phyloP scores from a whole-genome alignment of 2,888 invertebrate genomes.

The Acholoe squamosa region DNA sequence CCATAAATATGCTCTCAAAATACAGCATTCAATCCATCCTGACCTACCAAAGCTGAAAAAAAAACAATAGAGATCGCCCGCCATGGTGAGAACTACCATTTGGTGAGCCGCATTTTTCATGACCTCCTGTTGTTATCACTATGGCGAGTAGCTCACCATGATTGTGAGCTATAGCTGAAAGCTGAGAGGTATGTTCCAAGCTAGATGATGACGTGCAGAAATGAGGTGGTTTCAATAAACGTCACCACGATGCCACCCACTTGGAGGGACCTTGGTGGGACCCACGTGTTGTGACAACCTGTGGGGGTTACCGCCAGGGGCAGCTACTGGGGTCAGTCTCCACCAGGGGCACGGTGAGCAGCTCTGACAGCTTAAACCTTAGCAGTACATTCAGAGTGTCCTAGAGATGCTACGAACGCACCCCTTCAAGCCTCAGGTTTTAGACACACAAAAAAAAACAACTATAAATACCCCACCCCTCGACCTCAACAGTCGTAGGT shows the following conservation, averaged over 20 bases:
- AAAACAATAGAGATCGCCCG: neutral
- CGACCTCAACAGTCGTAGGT: too few species aligned
- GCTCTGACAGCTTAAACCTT: too few species aligned
- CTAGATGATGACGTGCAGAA: slow-evolving; percentile 46
- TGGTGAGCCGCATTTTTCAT: neutral
- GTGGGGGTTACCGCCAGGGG: slow-evolving; percentile 19
- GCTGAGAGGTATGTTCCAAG: slow-evolving; percentile 1
- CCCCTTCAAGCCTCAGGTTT: too few species aligned
- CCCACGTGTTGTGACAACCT: slow-evolving; percentile 53
- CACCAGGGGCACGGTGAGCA: neutral
- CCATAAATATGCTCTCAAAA: neutral
- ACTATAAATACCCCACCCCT: too few species aligned
- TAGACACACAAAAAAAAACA: too few species aligned
- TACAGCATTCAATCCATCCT: neutral
- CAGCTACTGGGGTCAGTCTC: neutral
- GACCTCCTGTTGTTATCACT: neutral
- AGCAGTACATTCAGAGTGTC: too few species aligned
- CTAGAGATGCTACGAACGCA: too few species aligned
- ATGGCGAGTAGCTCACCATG: slow-evolving; percentile 2
- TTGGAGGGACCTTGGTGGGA: neutral
- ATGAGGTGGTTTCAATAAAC: slow-evolving; percentile 60
- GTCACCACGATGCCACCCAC: slow-evolving; percentile 47
- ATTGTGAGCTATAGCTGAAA: neutral
- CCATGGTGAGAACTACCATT: slow-evolving; percentile 12
- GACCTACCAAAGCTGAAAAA: neutral